phyloP scores from a whole-genome alignment of 2,888 invertebrate species.

The Uloborus plumipes region DNA sequence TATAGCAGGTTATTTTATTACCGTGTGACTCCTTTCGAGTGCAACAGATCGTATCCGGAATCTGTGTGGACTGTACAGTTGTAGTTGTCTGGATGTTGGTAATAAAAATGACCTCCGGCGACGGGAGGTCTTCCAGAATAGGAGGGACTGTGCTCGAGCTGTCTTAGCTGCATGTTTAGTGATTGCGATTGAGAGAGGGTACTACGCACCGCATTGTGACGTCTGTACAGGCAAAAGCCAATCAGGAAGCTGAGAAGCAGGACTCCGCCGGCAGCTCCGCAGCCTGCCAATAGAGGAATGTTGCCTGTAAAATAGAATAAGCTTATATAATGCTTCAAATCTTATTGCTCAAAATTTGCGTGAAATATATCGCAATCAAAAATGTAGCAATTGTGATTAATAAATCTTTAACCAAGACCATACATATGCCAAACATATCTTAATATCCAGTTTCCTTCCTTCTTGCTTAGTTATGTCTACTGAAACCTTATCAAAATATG shows the following conservation, averaged over 20 bases:
- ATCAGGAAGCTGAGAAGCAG: slow-evolving; percentile 56
- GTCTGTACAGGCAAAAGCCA: slow-evolving; percentile 50
- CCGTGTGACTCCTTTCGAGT: too few relatives aligned
- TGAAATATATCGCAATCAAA: too few relatives aligned
- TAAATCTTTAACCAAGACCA: too few relatives aligned
- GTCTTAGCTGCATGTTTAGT: slow-evolving; percentile 66
- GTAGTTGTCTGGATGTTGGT: slow-evolving; percentile 8
- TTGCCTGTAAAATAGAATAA: slow-evolving; percentile 43
- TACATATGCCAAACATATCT: too few relatives aligned
- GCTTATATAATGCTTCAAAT: not conserved
- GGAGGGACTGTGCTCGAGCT: slow-evolving; percentile 67
- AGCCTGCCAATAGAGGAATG: slow-evolving; percentile 63
- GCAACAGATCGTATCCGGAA: slow-evolving; percentile 39
- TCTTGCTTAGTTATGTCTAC: too few relatives aligned
- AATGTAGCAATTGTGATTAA: too few relatives aligned
- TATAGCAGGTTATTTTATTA: too few relatives aligned
- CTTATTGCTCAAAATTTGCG: too few relatives aligned
- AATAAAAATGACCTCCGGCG: slow-evolving; percentile 11
- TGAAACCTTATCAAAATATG: too few relatives aligned
- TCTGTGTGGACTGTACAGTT: slow-evolving; percentile 38
- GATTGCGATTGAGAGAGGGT: slow-evolving; percentile 61
- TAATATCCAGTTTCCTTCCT: too few relatives aligned
- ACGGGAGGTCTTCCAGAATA: slow-evolving; percentile 62
- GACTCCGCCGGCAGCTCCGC: slow-evolving; percentile 61
- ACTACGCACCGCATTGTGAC: slow-evolving; percentile 43